Base-by-base conservation (phyloP, 2,113 vertebrate species). In the Saccopteryx leptura region DNA sequence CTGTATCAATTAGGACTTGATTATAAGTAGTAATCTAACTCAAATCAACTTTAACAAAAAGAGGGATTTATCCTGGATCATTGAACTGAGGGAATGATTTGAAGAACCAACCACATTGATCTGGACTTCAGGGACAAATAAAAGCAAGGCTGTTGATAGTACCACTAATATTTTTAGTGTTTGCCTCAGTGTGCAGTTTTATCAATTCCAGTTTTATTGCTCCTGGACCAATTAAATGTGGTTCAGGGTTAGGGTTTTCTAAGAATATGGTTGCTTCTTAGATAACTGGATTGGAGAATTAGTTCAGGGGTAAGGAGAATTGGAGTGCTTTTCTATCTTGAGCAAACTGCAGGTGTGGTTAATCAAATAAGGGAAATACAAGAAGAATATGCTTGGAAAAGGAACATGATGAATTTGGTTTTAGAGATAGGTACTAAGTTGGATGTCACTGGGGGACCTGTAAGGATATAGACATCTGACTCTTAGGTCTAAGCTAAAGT, bases 311-410 rank as follows among this genome's bases (percentile, higher is more conserved):
- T 17, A 66, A 88, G n/a, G n/a, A 68, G n/a, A 87, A 92, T 88
- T 96, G 23, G 28, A 88, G 15, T 63, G 72, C 66, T 58, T 79
- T 95, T 76, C 19, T 83, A 0, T 84, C 31, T 87, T 80, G 48
- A 93, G 54, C 60, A 84, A 61, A 33, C 18, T 90, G 75, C 54
- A 96, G 11, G 8, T 78, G 92, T 97, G 54, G 39, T 88, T 96
- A 91, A 80, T 91, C 26, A 89, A 71, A 15, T 90, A 28, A 90
- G 4, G 54, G 71, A 81, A 87, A 72, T 84, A 80, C 0, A 81
- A 79, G 46, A 92, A 65, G 18, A 76, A 3, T 71, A 52, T 90
- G 14, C 52, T 72, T 96, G n/a, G 19, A 54, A 56, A 91, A 31
- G 69, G 18, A 79, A 65, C 13, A 74, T 60, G 63, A 54, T 89